A percentile compares a stretch with the other conserved stretches of the same genome.
phyloP scores from a whole-genome alignment of 2,797 vertebrate species.

The Perodicticus potto region DNA sequence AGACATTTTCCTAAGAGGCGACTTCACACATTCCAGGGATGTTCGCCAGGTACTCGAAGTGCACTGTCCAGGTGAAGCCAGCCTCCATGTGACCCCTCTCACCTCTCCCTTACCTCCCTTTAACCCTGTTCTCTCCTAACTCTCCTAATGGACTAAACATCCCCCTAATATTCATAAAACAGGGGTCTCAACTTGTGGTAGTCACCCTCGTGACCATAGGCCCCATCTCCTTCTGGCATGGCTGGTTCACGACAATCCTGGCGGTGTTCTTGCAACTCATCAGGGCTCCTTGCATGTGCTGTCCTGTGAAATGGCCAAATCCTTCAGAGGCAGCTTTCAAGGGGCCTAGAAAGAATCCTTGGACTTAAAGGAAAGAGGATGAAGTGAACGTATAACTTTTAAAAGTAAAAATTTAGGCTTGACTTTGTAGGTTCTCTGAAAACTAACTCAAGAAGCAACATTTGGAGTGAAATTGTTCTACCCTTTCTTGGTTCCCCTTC shows the following conservation, averaged over 20 bases:
- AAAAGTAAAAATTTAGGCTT: neutral
- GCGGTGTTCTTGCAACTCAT: neutral
- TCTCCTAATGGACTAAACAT: neutral
- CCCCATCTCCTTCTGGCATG: neutral
- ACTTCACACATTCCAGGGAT: neutral
- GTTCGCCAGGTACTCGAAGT: neutral
- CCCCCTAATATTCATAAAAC: neutral
- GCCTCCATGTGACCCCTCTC: neutral
- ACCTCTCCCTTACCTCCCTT: neutral
- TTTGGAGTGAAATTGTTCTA: conserved; percentile 9
- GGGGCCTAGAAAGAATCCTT: neutral
- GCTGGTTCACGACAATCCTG: neutral
- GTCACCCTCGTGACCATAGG: neutral
- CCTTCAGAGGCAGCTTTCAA: neutral
- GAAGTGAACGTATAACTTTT: neutral
- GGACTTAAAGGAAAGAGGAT: neutral
- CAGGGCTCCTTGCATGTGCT: neutral
- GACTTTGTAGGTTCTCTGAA: neutral
- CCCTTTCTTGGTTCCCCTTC: neutral
- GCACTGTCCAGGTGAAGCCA: neutral
- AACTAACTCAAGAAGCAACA: neutral
- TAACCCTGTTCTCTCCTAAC: neutral
- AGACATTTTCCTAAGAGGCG: neutral
- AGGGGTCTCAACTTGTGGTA: neutral
- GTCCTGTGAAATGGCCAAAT: neutral